Base-by-base conservation (phyloP, 2,113 vertebrate genomes). In the Myxocyprinus asiaticus region DNA sequence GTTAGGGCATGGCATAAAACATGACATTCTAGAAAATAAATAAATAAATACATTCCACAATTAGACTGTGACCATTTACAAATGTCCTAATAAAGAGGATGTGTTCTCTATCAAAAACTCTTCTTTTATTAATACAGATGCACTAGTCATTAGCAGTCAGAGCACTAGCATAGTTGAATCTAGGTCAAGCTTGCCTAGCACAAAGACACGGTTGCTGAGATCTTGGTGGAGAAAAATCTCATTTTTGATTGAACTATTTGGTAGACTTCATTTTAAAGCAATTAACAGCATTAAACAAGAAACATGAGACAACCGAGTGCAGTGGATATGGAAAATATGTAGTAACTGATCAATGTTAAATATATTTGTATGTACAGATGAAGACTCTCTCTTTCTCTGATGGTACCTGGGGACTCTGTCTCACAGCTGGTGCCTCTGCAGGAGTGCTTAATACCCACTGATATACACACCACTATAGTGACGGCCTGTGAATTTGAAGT, bases 141-240 rank as follows among this genome's bases (percentile, higher is more conserved):
- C 53, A 64, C 15, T 50, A 66, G 55, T 74, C 78, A 80, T 80
- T 80, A 80, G 53, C 70, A 67, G 70, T 59, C 70, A 12, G 51
- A 9, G 63, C 22, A 55, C 65, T 74, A 70, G 70, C 70, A 67
- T 48, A 7, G 69, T 11, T 58, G 62, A 80, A 80, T 80, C 69
- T 80, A 80, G 78, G 78, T 80, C 78, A 80, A 65, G 11, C 58
- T 72, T 72, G 61, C 68, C n/a, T 12, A 72, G 67, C 14, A 64
- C 48, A 73, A 17, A 64, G 61, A 75, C 48, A 76, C 33, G 22
- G 10, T 22, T n/a, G 56, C 51, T 72, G 55, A n/a, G 33, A 55
- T 55, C 65, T 61, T 77, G 67, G 51, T 72, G 77, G 14, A n/a
- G 8, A 7, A 74, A 80, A 67, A 76, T 65, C 62, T 15, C 33